Conservation (phyloP, 2,113 vertebrate genomes). For the Lepus americanus region DNA sequence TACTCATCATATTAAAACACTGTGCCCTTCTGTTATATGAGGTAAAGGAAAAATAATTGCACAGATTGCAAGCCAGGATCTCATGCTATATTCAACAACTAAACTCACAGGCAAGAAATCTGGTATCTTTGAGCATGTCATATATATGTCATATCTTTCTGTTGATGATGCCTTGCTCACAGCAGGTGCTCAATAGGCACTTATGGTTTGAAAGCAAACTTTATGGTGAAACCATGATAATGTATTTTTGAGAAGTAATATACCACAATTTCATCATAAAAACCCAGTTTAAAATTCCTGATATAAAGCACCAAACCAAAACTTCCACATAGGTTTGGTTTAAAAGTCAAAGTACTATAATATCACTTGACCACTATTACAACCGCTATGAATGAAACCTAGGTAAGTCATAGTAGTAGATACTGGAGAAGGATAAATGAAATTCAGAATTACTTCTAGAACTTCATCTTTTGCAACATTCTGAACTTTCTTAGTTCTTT, state of each 20-base stretch:
- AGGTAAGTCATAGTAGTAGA: conserved; percentile 1
- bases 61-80: conserved; percentile 65
- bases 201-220: conserved; percentile 10
- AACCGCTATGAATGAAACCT: not conserved
- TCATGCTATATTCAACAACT: conserved; percentile 71
- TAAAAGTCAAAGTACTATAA: not conserved
- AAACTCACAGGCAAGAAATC: conserved; percentile 41
- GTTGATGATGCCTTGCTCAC: not conserved
- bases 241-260: not conserved
- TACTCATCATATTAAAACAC: conserved; percentile 75
- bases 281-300: not conserved
- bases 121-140: conserved; percentile 2
- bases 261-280: not conserved
- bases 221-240: not conserved
- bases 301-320: conserved; percentile 26
- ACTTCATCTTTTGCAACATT: conserved; percentile 4
- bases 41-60: conserved; percentile 68
- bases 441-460: conserved; percentile 38
- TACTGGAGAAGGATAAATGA: not conserved
- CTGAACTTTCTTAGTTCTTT: conserved; percentile 7
- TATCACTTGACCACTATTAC: not conserved
- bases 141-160: not conserved
- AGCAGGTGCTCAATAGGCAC: not conserved
- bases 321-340: not conserved
- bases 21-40: conserved; percentile 78